Conservation (phyloP, 1,140 invertebrate species). For the Saccostrea glomerata region DNA sequence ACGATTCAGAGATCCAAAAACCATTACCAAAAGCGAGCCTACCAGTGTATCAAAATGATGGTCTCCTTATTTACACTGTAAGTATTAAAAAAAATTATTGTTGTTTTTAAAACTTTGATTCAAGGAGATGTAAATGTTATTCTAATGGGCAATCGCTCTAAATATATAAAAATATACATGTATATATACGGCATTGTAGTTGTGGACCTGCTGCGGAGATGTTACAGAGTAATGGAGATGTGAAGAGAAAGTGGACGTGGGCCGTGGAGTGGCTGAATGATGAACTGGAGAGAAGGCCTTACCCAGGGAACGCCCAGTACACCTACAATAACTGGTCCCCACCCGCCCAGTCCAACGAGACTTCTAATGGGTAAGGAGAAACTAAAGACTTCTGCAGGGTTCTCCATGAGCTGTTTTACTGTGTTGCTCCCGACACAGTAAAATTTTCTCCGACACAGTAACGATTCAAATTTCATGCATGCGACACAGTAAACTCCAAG, state of each 20-base stretch:
- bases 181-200: constrained; percentile 78
- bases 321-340: constrained; percentile 96
- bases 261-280: constrained; percentile 97
- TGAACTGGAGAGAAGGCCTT: constrained; percentile 90
- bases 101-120: background rate
- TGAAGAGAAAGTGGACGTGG: constrained; percentile 91
- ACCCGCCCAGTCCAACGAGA: constrained; percentile 95
- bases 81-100: constrained; percentile 46
- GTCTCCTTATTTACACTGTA: constrained; percentile 89
- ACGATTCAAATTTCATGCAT: no score
- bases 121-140: no score
- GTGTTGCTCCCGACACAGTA: no score
- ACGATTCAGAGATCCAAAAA: constrained; percentile 94
- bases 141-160: no score
- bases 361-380: constrained; percentile 86
- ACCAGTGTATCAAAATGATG: constrained; percentile 97
- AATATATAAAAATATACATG: background rate
- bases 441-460: no score
- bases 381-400: no score
- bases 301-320: constrained; percentile 84
- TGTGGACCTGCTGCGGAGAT: constrained; percentile 87
- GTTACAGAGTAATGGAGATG: constrained; percentile 87
- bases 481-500: no score
- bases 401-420: no score
- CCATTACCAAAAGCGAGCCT: constrained; percentile 97